phyloP scores from a whole-genome alignment of 2,888 invertebrate genomes.

The Rutpela maculata region DNA sequence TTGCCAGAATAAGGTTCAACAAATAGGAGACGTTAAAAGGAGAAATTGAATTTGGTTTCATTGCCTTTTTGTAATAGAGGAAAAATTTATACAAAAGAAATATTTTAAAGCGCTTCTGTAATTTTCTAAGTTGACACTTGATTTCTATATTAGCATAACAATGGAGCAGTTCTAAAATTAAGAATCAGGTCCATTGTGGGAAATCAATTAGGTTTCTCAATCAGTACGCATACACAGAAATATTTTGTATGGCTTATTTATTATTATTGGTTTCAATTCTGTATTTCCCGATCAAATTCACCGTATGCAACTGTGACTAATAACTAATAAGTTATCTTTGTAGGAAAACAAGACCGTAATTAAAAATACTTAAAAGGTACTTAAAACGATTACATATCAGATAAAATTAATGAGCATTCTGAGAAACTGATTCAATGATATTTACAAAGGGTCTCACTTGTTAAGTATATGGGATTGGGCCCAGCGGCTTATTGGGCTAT shows the following conservation, averaged over 20 bases:
- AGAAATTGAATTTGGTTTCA: not conserved
- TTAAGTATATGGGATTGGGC: too few species aligned
- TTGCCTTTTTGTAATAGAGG: not conserved
- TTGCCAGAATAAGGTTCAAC: not conserved
- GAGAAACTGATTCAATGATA: too few species aligned
- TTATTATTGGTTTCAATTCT: not conserved
- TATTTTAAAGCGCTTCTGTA: not conserved
- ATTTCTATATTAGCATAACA: not conserved
- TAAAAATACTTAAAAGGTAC: too few species aligned
- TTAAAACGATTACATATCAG: too few species aligned
- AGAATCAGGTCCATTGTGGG: not conserved
- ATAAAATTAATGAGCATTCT: too few species aligned
- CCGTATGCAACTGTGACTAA: not conserved
- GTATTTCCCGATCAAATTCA: not conserved
- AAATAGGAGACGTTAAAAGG: not conserved
- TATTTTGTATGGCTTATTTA: not conserved
- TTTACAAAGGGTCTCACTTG: too few species aligned
- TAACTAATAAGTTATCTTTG: too few species aligned
- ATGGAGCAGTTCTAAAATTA: not conserved
- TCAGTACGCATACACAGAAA: not conserved
- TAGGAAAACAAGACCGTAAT: too few species aligned
- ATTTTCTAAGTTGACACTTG: not conserved
- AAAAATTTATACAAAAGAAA: constrained; percentile 7
- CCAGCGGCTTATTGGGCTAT: too few species aligned
- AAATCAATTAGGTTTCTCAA: not conserved